Evolutionary conservation across 2,888 invertebrate species (phyloP), one percentile per base, ranked within the genome.

Genomic region (Agrilus cyanescens): DNA sequence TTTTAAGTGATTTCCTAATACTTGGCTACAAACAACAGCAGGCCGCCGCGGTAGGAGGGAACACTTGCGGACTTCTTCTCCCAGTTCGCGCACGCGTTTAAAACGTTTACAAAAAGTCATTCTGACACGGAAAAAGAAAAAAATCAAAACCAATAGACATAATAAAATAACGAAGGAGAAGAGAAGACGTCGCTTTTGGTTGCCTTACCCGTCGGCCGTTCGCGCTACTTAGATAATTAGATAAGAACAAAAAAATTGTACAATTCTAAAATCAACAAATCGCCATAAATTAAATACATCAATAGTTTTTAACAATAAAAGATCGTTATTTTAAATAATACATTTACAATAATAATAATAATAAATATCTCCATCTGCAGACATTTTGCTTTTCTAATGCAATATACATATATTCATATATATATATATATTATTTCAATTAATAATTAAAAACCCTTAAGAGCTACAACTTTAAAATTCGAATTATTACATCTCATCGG

Each of bases 271-370:
- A 51, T 50, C 49, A 48, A 50, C 46, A 48, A 51, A 37, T 49
- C 47, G 46, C 46, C 48, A 42, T 48, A 48, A 51, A 51, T 48
- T 50, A 48, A 51, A 51, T 49, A 51, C 48, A 50, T 42, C 41
- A 46, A 44, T 44, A 38, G 37, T 41, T 48, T 48, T 41, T 50
- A 50, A 50, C 50, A 50, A 50, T 50, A 50, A 50, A 48, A 50
- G 46, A 45, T 48, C 45, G 44, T 50, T 33, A 40, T 37, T 44
- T 38, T 49, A 49, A 51, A 49, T 51, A 51, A 51, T 51, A 51
- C 49, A 48, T 42, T 46, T 42, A 38, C 38, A 38, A 38, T 38
- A 38, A 38, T 38, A 13, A 20, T 38, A 38, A 38, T 38, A 49
- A 49, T 49, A 49, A 46, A 49, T 48, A 53, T 50, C 48, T 49